phyloP scores from a whole-genome alignment of 2,888 invertebrate genomes.

The Ectemnius cavifrons region DNA sequence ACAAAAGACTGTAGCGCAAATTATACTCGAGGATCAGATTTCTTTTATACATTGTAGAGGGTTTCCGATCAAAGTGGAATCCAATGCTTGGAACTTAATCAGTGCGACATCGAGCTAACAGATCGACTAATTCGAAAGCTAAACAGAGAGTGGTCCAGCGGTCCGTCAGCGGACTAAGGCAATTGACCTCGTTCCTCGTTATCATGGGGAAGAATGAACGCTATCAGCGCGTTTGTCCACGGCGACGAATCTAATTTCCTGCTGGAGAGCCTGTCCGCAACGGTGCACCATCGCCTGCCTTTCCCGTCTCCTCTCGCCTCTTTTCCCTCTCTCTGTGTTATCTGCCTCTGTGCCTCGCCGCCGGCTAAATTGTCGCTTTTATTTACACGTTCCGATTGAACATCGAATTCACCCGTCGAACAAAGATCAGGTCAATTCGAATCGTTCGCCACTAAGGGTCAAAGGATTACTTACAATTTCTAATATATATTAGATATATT shows the following conservation, averaged over 20 bases:
- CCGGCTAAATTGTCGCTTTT: slow-evolving; percentile 5
- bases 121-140: slow-evolving; percentile 10
- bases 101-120: too few relatives aligned
- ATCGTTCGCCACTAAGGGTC: background rate
- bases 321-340: background rate
- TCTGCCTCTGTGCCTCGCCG: background rate
- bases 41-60: too few relatives aligned
- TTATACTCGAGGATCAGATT: too few relatives aligned
- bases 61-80: too few relatives aligned
- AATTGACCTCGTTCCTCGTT: slow-evolving; percentile 56
- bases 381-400: slow-evolving; percentile 7
- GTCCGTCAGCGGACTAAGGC: slow-evolving; percentile 34
- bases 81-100: too few relatives aligned
- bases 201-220: slow-evolving; percentile 45
- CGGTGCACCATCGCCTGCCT: background rate
- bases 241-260: slow-evolving; percentile 49
- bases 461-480: background rate
- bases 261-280: slow-evolving; percentile 11
- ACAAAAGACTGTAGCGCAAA: too few relatives aligned
- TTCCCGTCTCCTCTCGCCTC: background rate
- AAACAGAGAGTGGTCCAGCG: slow-evolving; percentile 20
- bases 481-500: too few relatives aligned
- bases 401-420: background rate
- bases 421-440: background rate
- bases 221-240: slow-evolving; percentile 47